Conservation (phyloP, 2,888 invertebrate species). For the Molanna angustata region DNA sequence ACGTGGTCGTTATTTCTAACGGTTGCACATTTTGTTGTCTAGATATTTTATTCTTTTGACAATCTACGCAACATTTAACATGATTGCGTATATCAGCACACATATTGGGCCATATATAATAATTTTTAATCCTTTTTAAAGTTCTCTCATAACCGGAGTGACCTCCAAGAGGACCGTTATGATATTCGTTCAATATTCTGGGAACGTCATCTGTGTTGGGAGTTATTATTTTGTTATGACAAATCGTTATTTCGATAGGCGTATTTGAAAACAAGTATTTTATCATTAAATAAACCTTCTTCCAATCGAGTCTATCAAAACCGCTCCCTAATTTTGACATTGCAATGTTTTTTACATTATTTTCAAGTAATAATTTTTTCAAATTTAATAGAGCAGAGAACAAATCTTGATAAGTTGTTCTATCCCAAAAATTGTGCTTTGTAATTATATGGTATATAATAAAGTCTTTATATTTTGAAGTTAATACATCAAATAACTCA, state of each 20-base stretch:
- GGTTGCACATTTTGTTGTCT: constrained; percentile 34
- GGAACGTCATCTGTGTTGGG: constrained; percentile 5
- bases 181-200: constrained; percentile 29
- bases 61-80: constrained; percentile 36
- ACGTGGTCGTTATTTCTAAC: constrained; percentile 38
- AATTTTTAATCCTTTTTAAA: constrained; percentile 33
- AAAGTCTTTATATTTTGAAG: neutral
- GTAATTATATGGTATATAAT: constrained; percentile 21
- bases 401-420: constrained; percentile 32
- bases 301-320: constrained; percentile 23
- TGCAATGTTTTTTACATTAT: constrained; percentile 24
- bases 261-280: constrained; percentile 32
- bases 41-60: constrained; percentile 36
- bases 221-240: constrained; percentile 19
- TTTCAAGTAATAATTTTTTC: constrained; percentile 8
- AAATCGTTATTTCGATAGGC: constrained; percentile 26
- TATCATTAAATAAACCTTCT: constrained; percentile 30
- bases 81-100: constrained; percentile 37
- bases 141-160: constrained; percentile 33
- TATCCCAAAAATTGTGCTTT: constrained; percentile 33
- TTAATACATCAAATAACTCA: neutral
- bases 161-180: constrained; percentile 28
- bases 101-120: constrained; percentile 38
- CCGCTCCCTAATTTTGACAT: constrained; percentile 18
- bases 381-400: constrained; percentile 29